Evolutionary conservation across 2,797 vertebrate species (phyloP), one percentile per base, ranked within the genome.

Genomic region (Chaetophractus vellerosus): DNA sequence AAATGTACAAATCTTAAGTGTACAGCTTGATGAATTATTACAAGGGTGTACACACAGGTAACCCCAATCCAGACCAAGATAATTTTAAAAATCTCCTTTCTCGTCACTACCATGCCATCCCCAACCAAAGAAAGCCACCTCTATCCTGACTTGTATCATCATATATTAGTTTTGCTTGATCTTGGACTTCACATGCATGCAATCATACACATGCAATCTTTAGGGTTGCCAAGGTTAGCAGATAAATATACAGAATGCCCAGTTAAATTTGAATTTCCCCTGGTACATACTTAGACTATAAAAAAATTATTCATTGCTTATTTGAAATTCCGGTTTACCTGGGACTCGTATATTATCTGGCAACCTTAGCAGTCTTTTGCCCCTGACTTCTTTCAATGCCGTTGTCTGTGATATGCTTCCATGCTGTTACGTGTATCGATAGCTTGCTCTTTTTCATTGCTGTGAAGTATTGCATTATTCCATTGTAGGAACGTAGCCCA

Each of bases 321-420:
- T 48, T 55, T 85, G 33, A 85, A 81, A 74, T 88, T 79, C 57
- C 33, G 23, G 72, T 78, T 48, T 76, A 78, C 52, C 72, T 55
- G n/a, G 59, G 71, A 16, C 52, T 5, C 33, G 5, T 52, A 41
- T 79, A 83, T 91, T 68, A n/a, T 45, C 24, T 55, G 33, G n/a
- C 9, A n/a, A 48, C 59, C 74, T 50, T 79, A 41, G 38, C 10
- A 16, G 19, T 84, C 36, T 48, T 83, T 28, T 19, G 41, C 59
- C 15, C 16, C 28, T 74, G 64, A 36, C 15, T 88, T 26, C 64
- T 31, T 88, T 71, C 31, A 19, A 24, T 24, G 7, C 59, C 16
- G 31, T 23, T 36, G 66, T 23, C 69, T 41, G 26, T 50, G 66
- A 74, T 24, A 41, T 11, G 61, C 74, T 55, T 52, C 26, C 26